Percentiles rank a stretch among this genome's conserved stretches.
phyloP scores from a whole-genome alignment of 2,113 vertebrate genomes.

The Corvus moneduloides region DNA sequence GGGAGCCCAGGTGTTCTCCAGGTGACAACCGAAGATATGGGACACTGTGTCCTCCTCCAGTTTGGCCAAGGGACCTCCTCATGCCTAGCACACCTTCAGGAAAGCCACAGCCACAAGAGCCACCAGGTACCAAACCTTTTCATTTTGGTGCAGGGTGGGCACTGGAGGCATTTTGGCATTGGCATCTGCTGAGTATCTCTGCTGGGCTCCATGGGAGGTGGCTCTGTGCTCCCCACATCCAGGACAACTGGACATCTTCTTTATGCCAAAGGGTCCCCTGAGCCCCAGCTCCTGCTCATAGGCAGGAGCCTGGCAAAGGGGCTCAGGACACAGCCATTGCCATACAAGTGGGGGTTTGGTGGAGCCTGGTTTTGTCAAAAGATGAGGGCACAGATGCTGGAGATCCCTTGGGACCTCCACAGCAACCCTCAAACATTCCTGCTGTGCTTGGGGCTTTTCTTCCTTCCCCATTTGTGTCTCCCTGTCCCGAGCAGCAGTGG shows the following conservation, averaged over 20 bases:
- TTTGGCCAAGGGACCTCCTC: rapidly evolving
- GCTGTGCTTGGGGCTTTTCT: not conserved
- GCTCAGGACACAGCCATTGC: not conserved
- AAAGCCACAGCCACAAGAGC: not conserved
- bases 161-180: not conserved
- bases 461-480: not conserved
- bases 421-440: not conserved
- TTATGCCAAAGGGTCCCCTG: not conserved
- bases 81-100: not conserved
- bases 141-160: not conserved
- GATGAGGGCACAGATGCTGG: not conserved
- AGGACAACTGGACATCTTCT: not conserved
- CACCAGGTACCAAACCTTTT: not conserved
- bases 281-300: not conserved
- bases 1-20: not conserved
- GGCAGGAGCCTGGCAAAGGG: not conserved
- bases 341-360: rapidly evolving
- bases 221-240: not conserved
- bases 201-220: not conserved
- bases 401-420: not conserved
- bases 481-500: rapidly evolving
- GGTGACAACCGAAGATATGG: rapidly evolving
- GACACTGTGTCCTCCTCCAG: not conserved
- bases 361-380: not conserved
- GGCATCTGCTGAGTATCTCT: not conserved